Evolutionary conservation across 2,888 invertebrate species (phyloP), one percentile per base, ranked within the genome.

Genomic region (Stictocephala bisonia): DNA sequence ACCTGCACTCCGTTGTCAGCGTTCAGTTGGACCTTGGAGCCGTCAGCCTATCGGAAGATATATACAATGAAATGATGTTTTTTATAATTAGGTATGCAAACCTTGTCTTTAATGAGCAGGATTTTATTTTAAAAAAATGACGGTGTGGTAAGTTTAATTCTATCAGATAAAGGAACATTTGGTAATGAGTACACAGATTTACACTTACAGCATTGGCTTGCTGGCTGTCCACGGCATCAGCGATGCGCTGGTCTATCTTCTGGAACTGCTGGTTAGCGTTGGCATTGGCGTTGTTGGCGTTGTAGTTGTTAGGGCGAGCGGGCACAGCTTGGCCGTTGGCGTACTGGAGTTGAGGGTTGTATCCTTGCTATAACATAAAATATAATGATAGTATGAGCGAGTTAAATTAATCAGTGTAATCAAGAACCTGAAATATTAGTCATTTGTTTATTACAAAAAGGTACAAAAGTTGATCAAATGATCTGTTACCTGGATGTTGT

Each of bases 1-100:
- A 87, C 84, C 80, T 91, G 87, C 77, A 92, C 84, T 58, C 89
- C 87, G 76, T 90, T 87, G 18, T 89, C 87, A 29, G 87, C 85
- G 79, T 86, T 87, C 24, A 92, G 84, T 78, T 88, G 85, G 67
- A 91, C 82, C 76, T 85, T 85, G 24, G 86, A 85, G 56, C 89
- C 89, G 74, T 86, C 83, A 20, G 79, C 77, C 86, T 86, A 76
- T n/a, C n/a, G n/a, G n/a, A n/a, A n/a, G n/a, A n/a, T n/a, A n/a
- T n/a, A n/a, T n/a, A n/a, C n/a, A n/a, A n/a, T n/a, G n/a, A n/a
- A n/a, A n/a, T n/a, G n/a, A n/a, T n/a, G n/a, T n/a, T n/a, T n/a
- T n/a, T n/a, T n/a, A n/a, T n/a, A n/a, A n/a, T n/a, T n/a, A n/a
- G n/a, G n/a, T n/a, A n/a, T n/a, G n/a, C n/a, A n/a, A n/a, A n/a